Conservation (phyloP, 2,113 vertebrate species). For the Nesoenas mayeri region DNA sequence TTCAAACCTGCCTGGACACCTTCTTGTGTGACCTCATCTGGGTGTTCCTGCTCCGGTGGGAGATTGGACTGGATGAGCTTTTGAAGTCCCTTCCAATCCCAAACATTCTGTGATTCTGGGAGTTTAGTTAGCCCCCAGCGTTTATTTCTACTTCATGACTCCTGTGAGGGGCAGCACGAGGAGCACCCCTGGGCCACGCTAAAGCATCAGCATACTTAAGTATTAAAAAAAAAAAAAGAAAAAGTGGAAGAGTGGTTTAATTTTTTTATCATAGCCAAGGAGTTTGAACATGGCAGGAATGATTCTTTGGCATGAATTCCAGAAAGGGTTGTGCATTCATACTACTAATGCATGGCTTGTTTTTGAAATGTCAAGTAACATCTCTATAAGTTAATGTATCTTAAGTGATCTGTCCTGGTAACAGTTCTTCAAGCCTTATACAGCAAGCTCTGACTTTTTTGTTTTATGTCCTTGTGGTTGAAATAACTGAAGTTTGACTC, state of each 20-base stretch:
- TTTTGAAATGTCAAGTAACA: not conserved
- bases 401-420: no score
- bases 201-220: no score
- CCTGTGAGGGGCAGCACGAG: fast-evolving
- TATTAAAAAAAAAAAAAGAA: not conserved
- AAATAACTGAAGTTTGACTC: not conserved
- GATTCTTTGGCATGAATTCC: not conserved
- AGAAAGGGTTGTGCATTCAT: not conserved
- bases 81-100: no score
- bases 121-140: no score
- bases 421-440: not conserved
- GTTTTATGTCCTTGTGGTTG: not conserved
- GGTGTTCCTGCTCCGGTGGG: no score
- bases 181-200: fast-evolving
- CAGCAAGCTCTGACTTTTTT: not conserved
- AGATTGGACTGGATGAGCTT: no score
- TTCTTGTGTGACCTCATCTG: no score
- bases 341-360: fast-evolving
- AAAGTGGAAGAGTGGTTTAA: not conserved
- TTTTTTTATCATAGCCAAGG: not conserved
- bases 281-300: not conserved
- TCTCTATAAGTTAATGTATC: no score
- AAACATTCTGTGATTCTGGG: no score
- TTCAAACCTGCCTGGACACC: no score
- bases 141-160: not conserved